Evolutionary conservation across 2,797 vertebrate genomes (phyloP).

Genomic region (Sebastes kiyomatsui): DNA sequence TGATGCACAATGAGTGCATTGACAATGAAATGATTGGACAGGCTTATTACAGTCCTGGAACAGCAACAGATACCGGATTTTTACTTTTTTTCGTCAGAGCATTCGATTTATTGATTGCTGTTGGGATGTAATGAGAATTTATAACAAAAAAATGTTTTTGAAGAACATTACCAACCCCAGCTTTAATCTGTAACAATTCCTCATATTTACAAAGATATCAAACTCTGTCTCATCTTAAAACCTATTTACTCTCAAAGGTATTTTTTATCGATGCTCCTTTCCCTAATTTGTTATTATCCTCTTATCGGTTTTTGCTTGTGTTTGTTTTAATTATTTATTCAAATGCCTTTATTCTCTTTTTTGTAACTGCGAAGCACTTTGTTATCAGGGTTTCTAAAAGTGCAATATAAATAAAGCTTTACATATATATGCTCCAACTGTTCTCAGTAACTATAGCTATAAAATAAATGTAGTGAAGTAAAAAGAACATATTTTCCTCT

Average conservation of each 20-base stretch:
- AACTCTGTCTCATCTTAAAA: too few species aligned
- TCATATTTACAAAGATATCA: background rate
- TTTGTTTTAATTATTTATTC: background rate
- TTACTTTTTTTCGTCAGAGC: too few species aligned
- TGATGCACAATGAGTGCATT: too few species aligned
- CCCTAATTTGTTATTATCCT: background rate
- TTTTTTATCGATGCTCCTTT: background rate
- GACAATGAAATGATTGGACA: too few species aligned
- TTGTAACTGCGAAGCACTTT: background rate
- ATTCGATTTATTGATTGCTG: too few species aligned
- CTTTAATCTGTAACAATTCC: background rate
- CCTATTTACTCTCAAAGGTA: background rate
- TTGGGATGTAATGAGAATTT: too few species aligned
- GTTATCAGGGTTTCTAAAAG: background rate
- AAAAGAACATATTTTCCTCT: background rate
- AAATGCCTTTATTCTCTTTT: background rate
- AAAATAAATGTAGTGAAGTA: too few species aligned
- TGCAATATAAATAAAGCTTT: background rate
- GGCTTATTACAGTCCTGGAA: too few species aligned
- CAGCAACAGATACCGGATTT: too few species aligned
- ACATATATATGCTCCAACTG: background rate
- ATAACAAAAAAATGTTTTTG: too few species aligned
- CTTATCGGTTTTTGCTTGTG: background rate
- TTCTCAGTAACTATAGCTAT: too few species aligned
- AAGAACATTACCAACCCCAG: too few species aligned